Evolutionary conservation across 2,113 vertebrate species (phyloP).

Genomic region (Catharus minimus): DNA sequence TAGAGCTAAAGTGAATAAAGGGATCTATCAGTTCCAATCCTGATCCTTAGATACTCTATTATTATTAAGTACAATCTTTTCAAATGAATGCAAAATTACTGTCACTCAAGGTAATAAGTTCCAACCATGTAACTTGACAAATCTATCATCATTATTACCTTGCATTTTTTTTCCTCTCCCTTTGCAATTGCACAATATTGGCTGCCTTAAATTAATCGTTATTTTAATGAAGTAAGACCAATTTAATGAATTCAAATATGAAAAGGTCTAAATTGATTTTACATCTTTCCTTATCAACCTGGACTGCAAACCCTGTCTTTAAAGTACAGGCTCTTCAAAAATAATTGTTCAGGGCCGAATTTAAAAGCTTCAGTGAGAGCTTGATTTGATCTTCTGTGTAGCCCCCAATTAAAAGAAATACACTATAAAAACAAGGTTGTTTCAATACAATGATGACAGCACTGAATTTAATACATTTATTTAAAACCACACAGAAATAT

Average conservation of each 20-base stretch:
- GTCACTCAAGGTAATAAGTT: conserved; percentile 44
- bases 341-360: not conserved
- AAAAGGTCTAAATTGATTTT: conserved; percentile 47
- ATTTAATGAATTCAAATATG: conserved; percentile 29
- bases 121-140: conserved; percentile 26
- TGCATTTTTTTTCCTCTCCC: not conserved
- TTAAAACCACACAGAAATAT: not conserved
- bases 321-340: conserved; percentile 22
- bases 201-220: conserved; percentile 48
- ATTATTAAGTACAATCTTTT: conserved; percentile 30
- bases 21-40: conserved; percentile 25
- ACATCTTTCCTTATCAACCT: conserved; percentile 4
- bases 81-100: conserved; percentile 41
- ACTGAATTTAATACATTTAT: not conserved
- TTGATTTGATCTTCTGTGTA: conserved; percentile 8
- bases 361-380: not conserved
- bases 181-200: conserved; percentile 2
- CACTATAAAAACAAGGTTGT: not conserved
- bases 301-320: not conserved
- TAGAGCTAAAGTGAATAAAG: not conserved
- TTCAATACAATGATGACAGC: not conserved
- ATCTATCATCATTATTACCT: conserved; percentile 28
- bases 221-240: conserved; percentile 47
- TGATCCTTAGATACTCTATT: conserved; percentile 33
- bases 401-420: not conserved